Base-by-base conservation (phyloP, 2,113 vertebrate species). In the Dissostichus mawsoni region DNA sequence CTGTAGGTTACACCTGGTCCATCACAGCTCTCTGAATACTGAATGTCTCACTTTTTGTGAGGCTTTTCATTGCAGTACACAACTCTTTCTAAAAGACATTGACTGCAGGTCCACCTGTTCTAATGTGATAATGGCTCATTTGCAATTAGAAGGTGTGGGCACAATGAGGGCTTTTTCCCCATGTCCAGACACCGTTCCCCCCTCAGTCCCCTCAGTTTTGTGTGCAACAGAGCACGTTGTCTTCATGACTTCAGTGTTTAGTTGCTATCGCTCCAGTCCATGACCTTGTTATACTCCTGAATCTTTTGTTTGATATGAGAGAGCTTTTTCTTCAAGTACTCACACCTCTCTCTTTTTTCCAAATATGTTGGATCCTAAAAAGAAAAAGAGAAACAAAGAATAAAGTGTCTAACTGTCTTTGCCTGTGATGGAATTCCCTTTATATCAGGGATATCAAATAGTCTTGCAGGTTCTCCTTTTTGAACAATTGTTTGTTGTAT, bases 281-380 rank as follows among this genome's bases (percentile, higher is more conserved):
- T 94, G 61, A 95, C 85, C 92, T 96, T 96, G 91, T 98, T 96
- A 79, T 98, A 99, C 89, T 99, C 97, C 75, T 97, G 96, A 92
- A 99, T 99, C 92, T 95, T 96, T 90, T 97, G 96, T 83, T 99
- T 99, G 92, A 99, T 98, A 87, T 99, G 97, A 36, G 98, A 97
- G 50, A 99, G 97, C 84, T 99, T 99, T 88, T 91, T 99, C 92
- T 99, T 99, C 5, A 99, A 92, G 81, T 99, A 99, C 87, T 99
- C 98, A 91, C 98, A 99, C 29, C 98, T 94, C 8, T 99, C 97
- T 69, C 95, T 96, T 84, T 99, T 99, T 87, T 99, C 98, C 90
- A 97, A 57, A 93, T 96, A 98, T 0, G 96, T 91, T 44, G 97
- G 97, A 83, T 99, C 97, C 97, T 99, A 85, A 29, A 62, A 92